Conservation (phyloP, 2,888 invertebrate genomes). For the Drosophila atroscutellata region DNA sequence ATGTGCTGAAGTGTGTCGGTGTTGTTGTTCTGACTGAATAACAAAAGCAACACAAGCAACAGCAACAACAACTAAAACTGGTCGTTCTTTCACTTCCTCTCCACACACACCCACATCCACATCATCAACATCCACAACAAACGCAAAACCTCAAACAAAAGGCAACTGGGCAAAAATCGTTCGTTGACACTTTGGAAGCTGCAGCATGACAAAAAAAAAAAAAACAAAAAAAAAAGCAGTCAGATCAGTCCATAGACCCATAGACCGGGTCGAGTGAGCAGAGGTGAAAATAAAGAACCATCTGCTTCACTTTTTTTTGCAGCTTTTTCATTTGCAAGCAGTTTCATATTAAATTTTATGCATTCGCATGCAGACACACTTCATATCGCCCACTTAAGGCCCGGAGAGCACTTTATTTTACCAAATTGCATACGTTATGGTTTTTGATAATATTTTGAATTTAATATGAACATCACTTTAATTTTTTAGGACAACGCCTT, state of each 20-base stretch:
- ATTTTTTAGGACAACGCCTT: slow-evolving; percentile 4
- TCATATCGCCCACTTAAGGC: background rate
- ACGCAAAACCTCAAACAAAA: slow-evolving; percentile 48
- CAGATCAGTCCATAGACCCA: slow-evolving; percentile 27
- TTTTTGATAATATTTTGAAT: background rate
- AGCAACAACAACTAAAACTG: slow-evolving; percentile 40
- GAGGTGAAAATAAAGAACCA: slow-evolving; percentile 12
- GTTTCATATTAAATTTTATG: slow-evolving; percentile 68
- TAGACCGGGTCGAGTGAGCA: slow-evolving; percentile 12
- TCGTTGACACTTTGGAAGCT: slow-evolving; percentile 77
- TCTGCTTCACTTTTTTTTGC: slow-evolving; percentile 6
- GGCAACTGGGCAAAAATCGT: slow-evolving; percentile 67
- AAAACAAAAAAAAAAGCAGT: slow-evolving; percentile 18
- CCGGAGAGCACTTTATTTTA: background rate
- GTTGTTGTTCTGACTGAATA: slow-evolving; percentile 30
- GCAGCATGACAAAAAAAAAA: slow-evolving; percentile 13
- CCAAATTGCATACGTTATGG: background rate
- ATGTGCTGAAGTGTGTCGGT: slow-evolving; percentile 53
- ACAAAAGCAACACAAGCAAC: slow-evolving; percentile 4
- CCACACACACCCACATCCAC: background rate
- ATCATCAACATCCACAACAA: slow-evolving; percentile 1
- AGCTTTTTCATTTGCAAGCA: slow-evolving; percentile 40
- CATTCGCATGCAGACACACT: slow-evolving; percentile 38
- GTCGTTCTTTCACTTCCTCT: slow-evolving; percentile 45
- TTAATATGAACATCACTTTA: background rate